A percentile compares a stretch with the other conserved stretches of the same genome.
These are phyloP conservation scores for Crocuta crocuta DNA, from an alignment of 2,113 vertebrate genomes.

Conservation along the genomic window DNA sequence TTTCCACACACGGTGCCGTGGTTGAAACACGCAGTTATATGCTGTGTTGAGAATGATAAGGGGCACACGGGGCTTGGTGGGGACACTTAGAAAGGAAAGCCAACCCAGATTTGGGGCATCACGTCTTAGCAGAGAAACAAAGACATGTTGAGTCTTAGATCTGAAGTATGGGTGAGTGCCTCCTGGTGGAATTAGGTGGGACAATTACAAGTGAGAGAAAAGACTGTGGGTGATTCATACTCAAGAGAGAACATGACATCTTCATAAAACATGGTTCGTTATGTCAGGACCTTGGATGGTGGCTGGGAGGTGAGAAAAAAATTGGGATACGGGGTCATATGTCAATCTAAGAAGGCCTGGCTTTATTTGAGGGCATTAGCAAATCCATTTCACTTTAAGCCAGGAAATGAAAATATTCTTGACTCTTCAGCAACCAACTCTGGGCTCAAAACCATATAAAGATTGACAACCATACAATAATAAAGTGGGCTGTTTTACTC, in stretches of 20 bases:
- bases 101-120: not conserved
- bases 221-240: not conserved
- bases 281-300: too few species aligned
- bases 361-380: not conserved
- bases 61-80: rapidly evolving
- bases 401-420: not conserved
- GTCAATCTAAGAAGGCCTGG: not conserved
- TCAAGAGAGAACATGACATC: not conserved
- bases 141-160: not conserved
- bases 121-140: not conserved
- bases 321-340: not conserved
- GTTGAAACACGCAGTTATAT: rapidly evolving
- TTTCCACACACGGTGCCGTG: not conserved
- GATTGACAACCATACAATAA: not conserved
- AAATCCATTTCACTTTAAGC: not conserved
- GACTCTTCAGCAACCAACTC: not conserved
- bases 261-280: not conserved
- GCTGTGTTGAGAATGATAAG: not conserved
- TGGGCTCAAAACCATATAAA: not conserved
- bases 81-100: not conserved
- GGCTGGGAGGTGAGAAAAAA: not conserved
- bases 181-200: not conserved
- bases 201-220: not conserved
- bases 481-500: not conserved
- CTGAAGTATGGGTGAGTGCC: not conserved